Evolutionary conservation across 92 coral and sea anemone genomes (phyloP), one percentile per base, ranked within the genome.

Genomic region (Palythoa grandis): DNA sequence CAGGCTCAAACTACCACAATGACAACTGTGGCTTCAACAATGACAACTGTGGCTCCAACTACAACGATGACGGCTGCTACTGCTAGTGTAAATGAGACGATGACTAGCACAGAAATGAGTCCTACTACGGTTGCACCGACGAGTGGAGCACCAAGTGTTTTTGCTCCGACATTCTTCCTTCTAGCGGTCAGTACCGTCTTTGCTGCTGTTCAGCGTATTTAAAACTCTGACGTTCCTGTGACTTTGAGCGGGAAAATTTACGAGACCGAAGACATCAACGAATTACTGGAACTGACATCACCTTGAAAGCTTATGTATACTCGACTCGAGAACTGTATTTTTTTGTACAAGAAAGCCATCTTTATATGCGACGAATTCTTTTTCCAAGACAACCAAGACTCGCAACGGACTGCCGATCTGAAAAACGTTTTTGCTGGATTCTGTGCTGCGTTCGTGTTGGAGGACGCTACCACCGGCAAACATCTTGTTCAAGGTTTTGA

Each of bases 381-480:
- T 52, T 63, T 79, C 72, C 56, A 24, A 23, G 84, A 79, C 39
- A 17, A 35, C 16, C 56, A 68, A 16, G 85, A 63, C 85, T 23
- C 40, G 0, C 19, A 80, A 66, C 74, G 24, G 39, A 63, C 61
- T 66, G 61, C 74, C 61, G 4, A 47, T 39, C 61, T 40, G 70
- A 70, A 70, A 80, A 10, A 29, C 47, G 43, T 19, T 11, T 65
- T 66, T 48, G 61, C 75, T 25, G 73, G 60, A 14, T 47, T 9
- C 70, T 60, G 71, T 23, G 73, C 57, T 63, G 85, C 74, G 85
- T 52, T 47, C 85, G 85, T 67, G 85, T 80, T 80, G 85, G 43
- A 80, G 85, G 74, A 61, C 85, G 85, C 74, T 47, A 80, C 74
- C 85, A 66, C 60, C 74, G 85, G 74, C 74, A 39, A 65, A 50